A percentile compares a stretch with the other conserved stretches of the same genome.
These are phyloP conservation scores for Magallana ariakensis DNA, from an alignment of 1,140 invertebrate genomes.

Conservation along the genomic window DNA sequence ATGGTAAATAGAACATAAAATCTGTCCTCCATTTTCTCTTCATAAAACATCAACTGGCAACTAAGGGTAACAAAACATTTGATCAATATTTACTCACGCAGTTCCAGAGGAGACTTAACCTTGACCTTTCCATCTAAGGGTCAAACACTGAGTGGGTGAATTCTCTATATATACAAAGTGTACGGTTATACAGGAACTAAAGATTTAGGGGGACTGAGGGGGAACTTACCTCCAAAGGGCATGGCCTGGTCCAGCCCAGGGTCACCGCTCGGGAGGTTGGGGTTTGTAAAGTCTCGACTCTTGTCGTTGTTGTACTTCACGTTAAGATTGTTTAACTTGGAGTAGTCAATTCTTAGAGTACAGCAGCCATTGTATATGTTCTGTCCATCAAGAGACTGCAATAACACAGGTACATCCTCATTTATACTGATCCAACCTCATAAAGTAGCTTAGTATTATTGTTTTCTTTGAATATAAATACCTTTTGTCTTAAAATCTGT, in stretches of 20 bases:
- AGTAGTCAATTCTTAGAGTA: conserved; percentile 99
- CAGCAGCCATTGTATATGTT: conserved; percentile 99
- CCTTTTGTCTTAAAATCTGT: no score
- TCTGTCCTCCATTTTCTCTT: neutral
- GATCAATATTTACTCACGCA: neutral
- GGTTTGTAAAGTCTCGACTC: conserved; percentile 98
- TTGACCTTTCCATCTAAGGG: conserved; percentile 10
- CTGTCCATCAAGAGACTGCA: conserved; percentile 95
- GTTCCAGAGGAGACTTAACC: neutral
- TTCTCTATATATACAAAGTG: neutral
- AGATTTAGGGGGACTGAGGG: neutral
- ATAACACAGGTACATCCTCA: neutral
- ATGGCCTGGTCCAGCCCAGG: conserved; percentile 75
- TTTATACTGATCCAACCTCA: no score
- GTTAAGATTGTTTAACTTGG: conserved; percentile 97
- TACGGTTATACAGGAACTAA: neutral
- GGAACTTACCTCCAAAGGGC: conserved; percentile 60
- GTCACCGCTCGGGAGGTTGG: conserved; percentile 96
- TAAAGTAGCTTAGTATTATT: no score
- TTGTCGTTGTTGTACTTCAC: conserved; percentile 99
- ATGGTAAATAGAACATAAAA: neutral
- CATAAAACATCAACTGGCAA: neutral
- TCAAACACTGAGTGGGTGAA: conserved; percentile 24
- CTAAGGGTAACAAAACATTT: neutral
- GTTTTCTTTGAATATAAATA: no score